phyloP scores from a whole-genome alignment of 2,797 vertebrate genomes.

The Microtus californicus region DNA sequence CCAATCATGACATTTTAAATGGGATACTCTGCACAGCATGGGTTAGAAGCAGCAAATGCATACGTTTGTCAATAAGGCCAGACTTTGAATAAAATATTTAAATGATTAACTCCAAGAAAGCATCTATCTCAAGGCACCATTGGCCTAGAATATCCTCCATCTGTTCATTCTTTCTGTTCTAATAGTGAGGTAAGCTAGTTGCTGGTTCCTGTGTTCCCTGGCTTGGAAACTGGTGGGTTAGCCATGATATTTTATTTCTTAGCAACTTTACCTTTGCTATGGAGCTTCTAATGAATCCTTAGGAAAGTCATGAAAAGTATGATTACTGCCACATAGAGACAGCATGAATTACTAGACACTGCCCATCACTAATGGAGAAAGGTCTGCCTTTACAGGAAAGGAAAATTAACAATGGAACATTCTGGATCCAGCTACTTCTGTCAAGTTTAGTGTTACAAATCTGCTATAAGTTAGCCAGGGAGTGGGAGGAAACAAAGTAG shows the following conservation, averaged over 20 bases:
- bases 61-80: background rate
- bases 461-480: background rate
- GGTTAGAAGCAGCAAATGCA: background rate
- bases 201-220: background rate
- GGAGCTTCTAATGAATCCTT: slow-evolving; percentile 1
- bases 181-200: no score
- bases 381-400: background rate
- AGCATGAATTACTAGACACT: slow-evolving; percentile 7
- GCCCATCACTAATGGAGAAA: background rate
- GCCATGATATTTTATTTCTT: background rate
- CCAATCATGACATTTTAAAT: background rate
- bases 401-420: background rate
- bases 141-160: background rate
- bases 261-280: background rate
- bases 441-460: background rate
- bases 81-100: background rate
- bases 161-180: background rate
- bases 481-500: background rate
- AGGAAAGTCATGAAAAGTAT: slow-evolving; percentile 7
- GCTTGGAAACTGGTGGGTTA: background rate
- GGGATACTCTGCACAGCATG: background rate
- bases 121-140: background rate
- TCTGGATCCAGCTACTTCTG: background rate
- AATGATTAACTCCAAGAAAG: background rate
- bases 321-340: background rate